phyloP scores from a whole-genome alignment of 2,888 invertebrate species.

The Sussaba pulchella region DNA sequence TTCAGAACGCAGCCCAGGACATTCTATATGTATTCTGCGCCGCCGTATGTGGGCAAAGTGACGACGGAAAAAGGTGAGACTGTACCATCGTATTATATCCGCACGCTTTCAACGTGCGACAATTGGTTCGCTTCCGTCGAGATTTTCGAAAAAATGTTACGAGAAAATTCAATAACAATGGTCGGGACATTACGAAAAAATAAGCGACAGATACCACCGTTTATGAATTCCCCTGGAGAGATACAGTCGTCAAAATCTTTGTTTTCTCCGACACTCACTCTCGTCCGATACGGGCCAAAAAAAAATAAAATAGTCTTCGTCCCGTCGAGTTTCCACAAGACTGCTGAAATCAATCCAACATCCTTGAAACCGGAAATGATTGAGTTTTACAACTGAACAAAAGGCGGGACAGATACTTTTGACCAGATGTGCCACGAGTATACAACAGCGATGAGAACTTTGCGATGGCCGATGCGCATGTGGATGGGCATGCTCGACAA shows the following conservation, averaged over 20 bases:
- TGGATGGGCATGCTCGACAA: slow-evolving; percentile 40
- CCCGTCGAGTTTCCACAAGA: slow-evolving; percentile 53
- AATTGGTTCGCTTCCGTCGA: too few species aligned
- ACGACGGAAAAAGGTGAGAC: too few species aligned
- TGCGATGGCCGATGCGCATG: slow-evolving; percentile 27
- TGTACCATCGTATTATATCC: too few species aligned
- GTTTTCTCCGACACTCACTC: too few species aligned
- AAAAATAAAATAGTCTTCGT: slow-evolving; percentile 57
- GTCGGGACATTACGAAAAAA: slow-evolving; percentile 71
- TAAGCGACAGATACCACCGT: slow-evolving; percentile 61
- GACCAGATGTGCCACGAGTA: slow-evolving; percentile 25
- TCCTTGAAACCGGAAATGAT: slow-evolving; percentile 33
- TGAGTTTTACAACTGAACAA: slow-evolving; percentile 20
- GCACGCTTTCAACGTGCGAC: too few species aligned
- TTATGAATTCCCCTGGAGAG: too few species aligned
- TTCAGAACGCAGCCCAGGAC: too few species aligned
- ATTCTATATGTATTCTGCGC: too few species aligned
- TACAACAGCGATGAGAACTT: slow-evolving; percentile 6
- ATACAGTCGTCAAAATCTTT: too few species aligned
- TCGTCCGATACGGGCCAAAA: slow-evolving; percentile 70
- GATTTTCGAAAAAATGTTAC: too few species aligned
- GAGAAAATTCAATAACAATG: too few species aligned
- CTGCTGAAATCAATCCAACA: slow-evolving; percentile 18
- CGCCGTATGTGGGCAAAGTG: too few species aligned
- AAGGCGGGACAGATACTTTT: slow-evolving; percentile 27